Evolutionary conservation across 2,888 invertebrate genomes (phyloP), one percentile per base, ranked within the genome.

Genomic region (Drosophila macrospina): DNA sequence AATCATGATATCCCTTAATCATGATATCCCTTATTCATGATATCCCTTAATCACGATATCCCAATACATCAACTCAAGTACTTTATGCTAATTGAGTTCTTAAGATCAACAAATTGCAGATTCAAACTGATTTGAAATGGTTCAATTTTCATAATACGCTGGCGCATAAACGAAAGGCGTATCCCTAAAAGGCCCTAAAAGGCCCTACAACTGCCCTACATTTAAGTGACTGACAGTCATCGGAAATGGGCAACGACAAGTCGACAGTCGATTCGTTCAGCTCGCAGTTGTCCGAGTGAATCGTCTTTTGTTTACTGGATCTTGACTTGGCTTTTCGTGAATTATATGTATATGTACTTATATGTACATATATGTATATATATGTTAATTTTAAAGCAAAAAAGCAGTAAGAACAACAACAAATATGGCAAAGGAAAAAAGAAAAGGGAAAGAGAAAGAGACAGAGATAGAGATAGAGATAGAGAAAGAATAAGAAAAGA

Each of bases 341-440:
- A n/a, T n/a, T n/a, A n/a, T n/a, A n/a, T n/a, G 65, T 71, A 67
- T 15, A 15, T 26, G n/a, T 20, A 20, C 20, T 20, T n/a, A n/a
- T n/a, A n/a, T n/a, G n/a, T n/a, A 16, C 10, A 37, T 11, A 34
- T 42, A 16, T 30, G 30, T 32, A 41, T 42, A 50, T 52, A 24
- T 69, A 74, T 84, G 85, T 80, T 86, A 86, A 84, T 82, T 86
- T 83, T 62, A 59, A 66, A 75, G 86, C 81, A 41, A 51, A 52
- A 74, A 66, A 55, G 39, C 60, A 62, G 48, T 32, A 61, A 59
- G 24, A 37, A 47, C 15, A 51, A 45, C 28, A 47, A 34, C 44
- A 59, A 16, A 26, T 39, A 55, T 28, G 20, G 10, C 30, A 54
- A n/a, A 13, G 10, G 11, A 66, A 37, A n/a, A 56, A 24, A 28